Evolutionary conservation across 2,113 vertebrate species (phyloP), one percentile per base, ranked within the genome.

Genomic region (Mustelus asterias): DNA sequence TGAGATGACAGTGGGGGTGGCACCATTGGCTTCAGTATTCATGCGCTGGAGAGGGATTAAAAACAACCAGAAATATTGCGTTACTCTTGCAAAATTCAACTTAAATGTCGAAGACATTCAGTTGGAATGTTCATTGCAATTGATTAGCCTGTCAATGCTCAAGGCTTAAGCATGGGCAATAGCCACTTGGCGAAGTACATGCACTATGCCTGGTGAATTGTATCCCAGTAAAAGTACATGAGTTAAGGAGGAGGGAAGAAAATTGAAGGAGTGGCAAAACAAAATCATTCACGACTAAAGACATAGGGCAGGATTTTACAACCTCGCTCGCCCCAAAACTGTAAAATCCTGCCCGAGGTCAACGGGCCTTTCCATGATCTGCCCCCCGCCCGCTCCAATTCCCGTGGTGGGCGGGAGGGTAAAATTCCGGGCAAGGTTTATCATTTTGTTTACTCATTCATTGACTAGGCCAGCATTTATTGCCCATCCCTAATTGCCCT

Each of bases 71-170:
- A 60, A 14, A n/a, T 37, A 65, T 63, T n/a, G 26, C 20, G 14
- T 65, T 54, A 92, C 58, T 37, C 58, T 65, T 92, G 33, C 89
- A 37, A 1, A 3, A 65, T 92, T 92, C 58, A 65, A 92, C 65
- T 33, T 92, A 63, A 92, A 92, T 65, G 58, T 60, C 65, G 60
- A 60, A 63, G 60, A 65, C 16, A 37, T 33, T 92, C 65, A 63
- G 58, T 16, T 92, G 6, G 14, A 16, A 92, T 65, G 58, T 92
- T 26, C 60, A n/a, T 14, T n/a, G 58, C 58, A 33, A 92, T 92
- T 92, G 33, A 92, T 92, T 92, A 65, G 89, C 58, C 89, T 65
- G 89, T 60, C 89, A 65, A 14, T n/a, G 37, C 33, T 92, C 58
- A 20, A n/a, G 60, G 58, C 89, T 92, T 33, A 37, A 60, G 65